Evolutionary conservation across 2,113 vertebrate species (phyloP).

Genomic region (Alaudala cheleensis): DNA sequence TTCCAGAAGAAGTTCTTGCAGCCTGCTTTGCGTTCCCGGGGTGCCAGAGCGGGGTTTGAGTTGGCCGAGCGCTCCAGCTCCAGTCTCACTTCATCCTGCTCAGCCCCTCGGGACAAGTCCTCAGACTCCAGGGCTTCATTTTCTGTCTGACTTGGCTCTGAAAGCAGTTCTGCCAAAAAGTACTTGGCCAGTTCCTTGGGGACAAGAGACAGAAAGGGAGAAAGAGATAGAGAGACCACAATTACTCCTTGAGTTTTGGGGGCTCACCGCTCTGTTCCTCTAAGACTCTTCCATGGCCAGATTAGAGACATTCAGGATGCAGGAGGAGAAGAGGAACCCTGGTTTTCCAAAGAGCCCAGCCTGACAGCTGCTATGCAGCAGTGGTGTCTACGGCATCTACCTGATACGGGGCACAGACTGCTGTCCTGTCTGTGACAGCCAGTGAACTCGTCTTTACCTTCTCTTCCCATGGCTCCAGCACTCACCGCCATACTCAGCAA

Average conservation of each 20-base stretch:
- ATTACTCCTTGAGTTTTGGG: not conserved
- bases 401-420: not conserved
- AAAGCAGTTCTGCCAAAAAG: conserved; percentile 88
- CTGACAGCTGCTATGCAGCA: not conserved
- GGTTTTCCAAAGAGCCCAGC: not conserved
- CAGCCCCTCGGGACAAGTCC: conserved; percentile 78
- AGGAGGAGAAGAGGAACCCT: not conserved
- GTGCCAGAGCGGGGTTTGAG: conserved; percentile 83
- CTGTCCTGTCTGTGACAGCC: not conserved
- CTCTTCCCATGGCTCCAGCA: not conserved
- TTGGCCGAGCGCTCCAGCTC: conserved; percentile 89
- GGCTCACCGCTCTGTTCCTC: not conserved
- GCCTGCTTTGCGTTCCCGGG: conserved; percentile 95
- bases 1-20: conserved; percentile 99
- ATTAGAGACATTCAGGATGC: not conserved
- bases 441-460: not conserved
- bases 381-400: not conserved
- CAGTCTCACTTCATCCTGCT: conserved; percentile 84
- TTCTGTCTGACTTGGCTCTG: conserved; percentile 91
- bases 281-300: not conserved
- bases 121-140: conserved; percentile 91
- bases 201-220: not conserved
- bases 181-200: conserved; percentile 87
- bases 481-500: fast-evolving
- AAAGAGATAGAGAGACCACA: not conserved